Evolutionary conservation across 2,113 vertebrate genomes (phyloP).

Genomic region (Pluvialis apricaria): DNA sequence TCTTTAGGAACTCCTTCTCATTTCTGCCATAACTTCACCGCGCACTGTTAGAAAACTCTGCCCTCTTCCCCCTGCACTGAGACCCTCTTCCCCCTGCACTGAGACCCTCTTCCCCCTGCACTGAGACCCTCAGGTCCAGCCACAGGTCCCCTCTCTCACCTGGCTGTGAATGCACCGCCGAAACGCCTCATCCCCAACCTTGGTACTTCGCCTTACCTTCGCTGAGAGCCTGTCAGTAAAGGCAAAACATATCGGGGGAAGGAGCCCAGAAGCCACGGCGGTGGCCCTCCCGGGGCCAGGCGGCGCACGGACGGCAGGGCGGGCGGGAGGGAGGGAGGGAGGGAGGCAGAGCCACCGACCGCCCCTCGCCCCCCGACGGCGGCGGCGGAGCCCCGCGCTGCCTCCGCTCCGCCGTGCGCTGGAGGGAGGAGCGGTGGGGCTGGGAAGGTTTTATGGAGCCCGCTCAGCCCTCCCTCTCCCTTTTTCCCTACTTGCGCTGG

Average conservation of each 20-base stretch:
- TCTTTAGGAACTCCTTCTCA: neutral
- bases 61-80: fast-evolving
- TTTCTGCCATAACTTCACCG: neutral
- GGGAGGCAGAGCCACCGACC: neutral
- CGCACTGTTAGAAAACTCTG: neutral
- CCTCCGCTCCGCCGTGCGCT: neutral
- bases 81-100: fast-evolving
- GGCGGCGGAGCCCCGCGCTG: neutral
- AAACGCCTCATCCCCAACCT: neutral
- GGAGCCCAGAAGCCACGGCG: neutral
- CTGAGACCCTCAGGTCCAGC: fast-evolving
- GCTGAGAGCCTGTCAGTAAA: neutral
- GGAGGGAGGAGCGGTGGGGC: neutral
- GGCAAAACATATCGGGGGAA: neutral
- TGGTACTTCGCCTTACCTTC: neutral
- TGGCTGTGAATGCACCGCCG: neutral
- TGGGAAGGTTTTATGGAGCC: neutral
- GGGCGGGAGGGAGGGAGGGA: too few species aligned
- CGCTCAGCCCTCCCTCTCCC: neutral
- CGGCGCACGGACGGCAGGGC: too few species aligned
- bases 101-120: neutral
- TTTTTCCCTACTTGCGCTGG: neutral
- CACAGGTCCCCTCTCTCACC: neutral
- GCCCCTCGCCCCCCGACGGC: neutral
- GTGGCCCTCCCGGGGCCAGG: neutral